Evolutionary conservation across 2,113 vertebrate genomes (phyloP).

Genomic region (Apteryx mantelli): DNA sequence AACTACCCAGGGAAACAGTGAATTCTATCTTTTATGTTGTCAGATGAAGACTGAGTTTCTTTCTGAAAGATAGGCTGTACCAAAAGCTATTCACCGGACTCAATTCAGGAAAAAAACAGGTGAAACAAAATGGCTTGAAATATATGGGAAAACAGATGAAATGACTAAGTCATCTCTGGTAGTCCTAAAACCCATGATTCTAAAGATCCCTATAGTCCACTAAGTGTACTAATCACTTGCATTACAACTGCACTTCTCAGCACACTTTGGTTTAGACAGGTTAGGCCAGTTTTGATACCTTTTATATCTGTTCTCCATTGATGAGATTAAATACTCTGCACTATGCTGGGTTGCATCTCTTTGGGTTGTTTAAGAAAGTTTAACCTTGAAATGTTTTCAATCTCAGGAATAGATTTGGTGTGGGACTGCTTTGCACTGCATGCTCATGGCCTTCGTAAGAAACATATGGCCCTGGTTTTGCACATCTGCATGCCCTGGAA

Average conservation of each 20-base stretch:
- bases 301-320: neutral
- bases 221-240: neutral
- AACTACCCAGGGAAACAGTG: neutral
- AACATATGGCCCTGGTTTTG: neutral
- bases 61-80: neutral
- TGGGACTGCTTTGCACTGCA: neutral
- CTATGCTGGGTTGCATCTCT: neutral
- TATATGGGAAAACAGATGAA: neutral
- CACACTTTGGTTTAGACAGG: neutral
- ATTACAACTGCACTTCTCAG: neutral
- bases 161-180: neutral
- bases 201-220: neutral
- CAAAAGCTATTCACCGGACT: neutral
- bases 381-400: neutral
- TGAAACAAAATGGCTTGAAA: neutral
- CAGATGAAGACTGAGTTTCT: neutral
- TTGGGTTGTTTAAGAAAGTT: neutral
- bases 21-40: neutral
- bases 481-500: rapidly evolving
- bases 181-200: neutral
- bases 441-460: neutral
- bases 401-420: rapidly evolving
- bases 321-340: neutral
- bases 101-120: neutral
- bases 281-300: neutral